A percentile compares a stretch with the other conserved stretches of the same genome.
Conservation (phyloP, 2,113 vertebrate species). For the Aphyosemion australe region DNA sequence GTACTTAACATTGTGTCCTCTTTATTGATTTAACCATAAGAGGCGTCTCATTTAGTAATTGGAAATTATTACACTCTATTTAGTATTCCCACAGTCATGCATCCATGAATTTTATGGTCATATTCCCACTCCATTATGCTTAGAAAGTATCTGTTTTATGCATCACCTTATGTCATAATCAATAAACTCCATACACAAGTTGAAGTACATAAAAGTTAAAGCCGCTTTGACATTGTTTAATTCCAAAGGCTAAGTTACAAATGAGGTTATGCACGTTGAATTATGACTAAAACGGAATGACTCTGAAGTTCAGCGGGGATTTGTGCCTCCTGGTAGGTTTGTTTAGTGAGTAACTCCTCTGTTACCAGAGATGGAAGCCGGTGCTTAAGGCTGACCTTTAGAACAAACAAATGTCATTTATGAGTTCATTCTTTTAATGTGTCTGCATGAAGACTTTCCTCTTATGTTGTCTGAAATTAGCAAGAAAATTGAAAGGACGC, state of each 20-base stretch:
- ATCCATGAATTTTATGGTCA: constrained; percentile 30
- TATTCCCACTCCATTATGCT: constrained; percentile 6
- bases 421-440: constrained; percentile 37
- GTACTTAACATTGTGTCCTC: background rate
- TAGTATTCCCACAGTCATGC: constrained; percentile 12
- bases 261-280: constrained; percentile 38
- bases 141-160: constrained; percentile 31
- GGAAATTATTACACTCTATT: constrained; percentile 32
- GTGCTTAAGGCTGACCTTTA: constrained; percentile 59
- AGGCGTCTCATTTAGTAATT: constrained; percentile 44
- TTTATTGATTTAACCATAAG: constrained; percentile 48
- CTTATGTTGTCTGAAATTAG: background rate
- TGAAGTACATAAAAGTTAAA: constrained; percentile 19
- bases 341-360: constrained; percentile 60
- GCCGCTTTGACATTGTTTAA: constrained; percentile 40
- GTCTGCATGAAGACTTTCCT: constrained; percentile 20
- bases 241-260: constrained; percentile 43
- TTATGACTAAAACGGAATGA: constrained; percentile 59
- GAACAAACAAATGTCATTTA: constrained; percentile 67
- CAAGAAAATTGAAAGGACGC: background rate
- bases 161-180: constrained; percentile 47
- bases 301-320: constrained; percentile 47
- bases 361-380: constrained; percentile 54
- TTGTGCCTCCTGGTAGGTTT: constrained; percentile 70
- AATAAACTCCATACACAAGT: constrained; percentile 29